Percentiles rank a stretch among this genome's conserved stretches.
Evolutionary conservation across 1,140 invertebrate genomes (phyloP).

Genomic region (Ceratosolen fusciceps): DNA sequence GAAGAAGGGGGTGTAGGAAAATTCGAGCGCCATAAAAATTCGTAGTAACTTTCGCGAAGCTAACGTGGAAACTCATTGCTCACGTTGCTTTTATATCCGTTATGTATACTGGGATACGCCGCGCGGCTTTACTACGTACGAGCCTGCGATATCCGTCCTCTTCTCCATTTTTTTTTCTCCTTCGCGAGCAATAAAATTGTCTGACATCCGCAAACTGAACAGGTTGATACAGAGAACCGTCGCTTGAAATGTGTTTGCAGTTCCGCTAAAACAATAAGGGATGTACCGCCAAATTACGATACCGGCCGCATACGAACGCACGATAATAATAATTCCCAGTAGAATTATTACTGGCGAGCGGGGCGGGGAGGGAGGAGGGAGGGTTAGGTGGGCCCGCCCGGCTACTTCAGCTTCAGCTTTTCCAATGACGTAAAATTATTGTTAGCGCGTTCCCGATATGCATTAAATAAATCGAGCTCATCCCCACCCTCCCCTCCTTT

Average conservation of each 20-base stretch:
- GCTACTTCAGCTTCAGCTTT: too few relatives aligned
- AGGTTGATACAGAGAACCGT: constrained; percentile 39
- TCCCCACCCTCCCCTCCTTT: too few relatives aligned
- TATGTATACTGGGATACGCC: constrained; percentile 26
- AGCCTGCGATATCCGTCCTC: constrained; percentile 5
- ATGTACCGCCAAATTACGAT: constrained; percentile 40
- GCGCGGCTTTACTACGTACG: not conserved
- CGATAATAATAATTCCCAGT: not conserved
- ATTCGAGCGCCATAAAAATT: constrained; percentile 25
- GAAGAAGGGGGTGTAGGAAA: not conserved
- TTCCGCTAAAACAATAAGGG: constrained; percentile 41
- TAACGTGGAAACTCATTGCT: not conserved
- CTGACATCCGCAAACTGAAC: constrained; percentile 29
- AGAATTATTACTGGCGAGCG: not conserved
- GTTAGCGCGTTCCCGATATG: too few relatives aligned
- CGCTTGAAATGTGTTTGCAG: constrained; percentile 33
- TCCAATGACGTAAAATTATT: too few relatives aligned
- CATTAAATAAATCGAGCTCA: too few relatives aligned
- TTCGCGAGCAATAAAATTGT: constrained; percentile 38
- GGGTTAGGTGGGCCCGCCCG: too few relatives aligned
- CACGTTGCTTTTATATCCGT: constrained; percentile 34
- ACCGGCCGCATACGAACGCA: not conserved
- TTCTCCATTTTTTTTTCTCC: constrained; percentile 36
- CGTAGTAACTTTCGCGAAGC: not conserved
- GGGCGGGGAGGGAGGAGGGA: too few relatives aligned